Conservation (phyloP, 2,888 invertebrate genomes). For the Amitus sp. region DNA sequence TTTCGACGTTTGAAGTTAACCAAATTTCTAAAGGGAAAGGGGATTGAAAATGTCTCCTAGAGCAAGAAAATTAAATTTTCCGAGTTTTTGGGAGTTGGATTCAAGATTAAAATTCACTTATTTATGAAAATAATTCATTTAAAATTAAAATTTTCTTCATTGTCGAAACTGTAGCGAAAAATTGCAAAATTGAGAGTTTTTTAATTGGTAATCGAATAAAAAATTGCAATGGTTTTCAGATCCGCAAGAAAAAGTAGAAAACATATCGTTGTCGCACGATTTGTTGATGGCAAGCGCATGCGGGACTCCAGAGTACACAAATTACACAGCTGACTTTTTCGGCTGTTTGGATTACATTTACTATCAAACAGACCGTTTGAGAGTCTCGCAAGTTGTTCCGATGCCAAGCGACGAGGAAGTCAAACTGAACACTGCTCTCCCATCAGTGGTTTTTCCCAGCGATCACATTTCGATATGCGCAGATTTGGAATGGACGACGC, state of each 20-base stretch:
- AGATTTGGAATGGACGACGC: slow-evolving; percentile 76
- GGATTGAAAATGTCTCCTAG: too few species aligned
- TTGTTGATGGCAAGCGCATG: slow-evolving; percentile 80
- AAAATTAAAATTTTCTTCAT: too few species aligned
- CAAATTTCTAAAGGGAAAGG: too few species aligned
- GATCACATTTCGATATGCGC: slow-evolving; percentile 92
- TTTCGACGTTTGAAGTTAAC: too few species aligned
- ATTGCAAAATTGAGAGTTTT: too few species aligned
- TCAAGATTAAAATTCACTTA: too few species aligned
- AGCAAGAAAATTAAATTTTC: too few species aligned
- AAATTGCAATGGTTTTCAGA: too few species aligned
- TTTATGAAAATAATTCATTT: too few species aligned
- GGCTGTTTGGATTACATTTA: slow-evolving; percentile 94
- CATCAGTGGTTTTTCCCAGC: slow-evolving; percentile 90
- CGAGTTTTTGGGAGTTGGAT: too few species aligned
- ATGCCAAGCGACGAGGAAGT: slow-evolving; percentile 84
- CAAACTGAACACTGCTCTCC: slow-evolving; percentile 79
- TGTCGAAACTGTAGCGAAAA: too few species aligned
- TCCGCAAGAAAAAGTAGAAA: slow-evolving; percentile 72
- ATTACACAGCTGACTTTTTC: slow-evolving; percentile 83
- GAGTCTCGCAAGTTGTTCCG: slow-evolving; percentile 79
- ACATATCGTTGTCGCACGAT: slow-evolving; percentile 74
- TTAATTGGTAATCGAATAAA: too few species aligned
- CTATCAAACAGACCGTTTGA: slow-evolving; percentile 74
- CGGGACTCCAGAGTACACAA: slow-evolving; percentile 85